A percentile compares a stretch with the other conserved stretches of the same genome.
Evolutionary conservation across 1,140 invertebrate genomes (phyloP).

Genomic region (Eriocheir sinensis): DNA sequence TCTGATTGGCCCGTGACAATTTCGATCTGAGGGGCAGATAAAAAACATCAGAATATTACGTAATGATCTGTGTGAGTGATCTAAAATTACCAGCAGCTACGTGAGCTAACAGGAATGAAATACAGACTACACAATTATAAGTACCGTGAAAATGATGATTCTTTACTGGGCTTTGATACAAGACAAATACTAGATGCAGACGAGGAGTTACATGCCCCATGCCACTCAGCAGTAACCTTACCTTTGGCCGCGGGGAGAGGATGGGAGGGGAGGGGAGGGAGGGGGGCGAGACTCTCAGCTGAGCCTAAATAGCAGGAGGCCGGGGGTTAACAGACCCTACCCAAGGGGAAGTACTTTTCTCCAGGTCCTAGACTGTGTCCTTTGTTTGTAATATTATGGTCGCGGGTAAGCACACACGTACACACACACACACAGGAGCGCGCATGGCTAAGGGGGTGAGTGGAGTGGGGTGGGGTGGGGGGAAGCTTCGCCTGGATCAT

Average conservation of each 20-base stretch:
- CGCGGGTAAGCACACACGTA: neutral
- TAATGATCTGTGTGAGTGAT: too few species aligned
- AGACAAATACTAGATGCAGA: neutral
- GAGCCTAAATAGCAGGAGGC: too few species aligned
- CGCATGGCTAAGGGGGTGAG: too few species aligned
- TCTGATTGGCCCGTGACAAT: constrained; percentile 70
- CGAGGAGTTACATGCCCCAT: neutral
- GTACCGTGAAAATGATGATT: neutral
- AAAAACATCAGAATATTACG: neutral
- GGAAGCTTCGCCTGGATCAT: too few species aligned
- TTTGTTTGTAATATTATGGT: neutral
- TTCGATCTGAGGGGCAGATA: constrained; percentile 51
- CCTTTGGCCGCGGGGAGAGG: neutral
- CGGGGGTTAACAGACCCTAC: too few species aligned
- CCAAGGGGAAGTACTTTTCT: neutral
- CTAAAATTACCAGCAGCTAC: too few species aligned
- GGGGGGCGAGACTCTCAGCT: neutral
- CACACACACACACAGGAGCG: constrained; percentile 22
- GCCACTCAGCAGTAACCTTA: neutral
- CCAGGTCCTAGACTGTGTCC: neutral
- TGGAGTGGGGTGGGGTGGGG: too few species aligned
- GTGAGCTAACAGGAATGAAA: neutral
- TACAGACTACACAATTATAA: neutral
- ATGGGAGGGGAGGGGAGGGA: neutral
- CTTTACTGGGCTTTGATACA: neutral